Evolutionary conservation across 2,113 vertebrate species (phyloP).

Genomic region (Nerophis ophidion): DNA sequence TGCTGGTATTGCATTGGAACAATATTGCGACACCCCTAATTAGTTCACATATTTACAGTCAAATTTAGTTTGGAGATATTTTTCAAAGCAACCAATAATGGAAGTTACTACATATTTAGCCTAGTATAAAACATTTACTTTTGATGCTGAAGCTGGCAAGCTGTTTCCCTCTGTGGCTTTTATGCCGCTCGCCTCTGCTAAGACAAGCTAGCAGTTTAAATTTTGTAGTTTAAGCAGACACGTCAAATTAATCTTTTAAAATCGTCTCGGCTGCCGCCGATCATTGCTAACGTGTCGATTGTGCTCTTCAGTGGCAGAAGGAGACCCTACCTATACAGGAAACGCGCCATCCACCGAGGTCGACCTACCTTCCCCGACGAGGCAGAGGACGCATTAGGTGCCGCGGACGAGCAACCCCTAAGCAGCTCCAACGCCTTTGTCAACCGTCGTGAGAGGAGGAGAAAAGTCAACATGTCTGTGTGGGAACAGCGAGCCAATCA

Average conservation of each 20-base stretch:
- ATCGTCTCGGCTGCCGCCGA: background rate
- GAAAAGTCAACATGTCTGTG: conserved; percentile 91
- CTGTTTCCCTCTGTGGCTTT: background rate
- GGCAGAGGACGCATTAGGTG: conserved; percentile 23
- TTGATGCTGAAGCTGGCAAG: background rate
- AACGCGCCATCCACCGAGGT: conserved; percentile 73
- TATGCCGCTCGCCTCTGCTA: background rate
- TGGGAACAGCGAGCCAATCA: conserved; percentile 98
- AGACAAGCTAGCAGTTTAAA: background rate
- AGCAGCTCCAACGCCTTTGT: conserved; percentile 52
- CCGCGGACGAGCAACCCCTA: conserved; percentile 26
- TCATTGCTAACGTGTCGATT: conserved; percentile 12
- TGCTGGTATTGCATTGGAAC: too few relatives aligned
- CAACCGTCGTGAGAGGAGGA: conserved; percentile 82
- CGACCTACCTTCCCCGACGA: conserved; percentile 65
- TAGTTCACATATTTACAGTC: too few relatives aligned
- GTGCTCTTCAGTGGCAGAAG: conserved; percentile 68
- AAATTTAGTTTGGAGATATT: too few relatives aligned
- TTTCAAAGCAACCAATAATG: too few relatives aligned
- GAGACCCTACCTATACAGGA: conserved; percentile 76
- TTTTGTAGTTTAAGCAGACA: conserved; percentile 1
- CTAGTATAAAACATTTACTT: background rate
- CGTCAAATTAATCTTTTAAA: conserved; percentile 8
- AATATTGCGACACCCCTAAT: too few relatives aligned
- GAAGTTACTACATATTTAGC: too few relatives aligned